A percentile compares a stretch with the other conserved stretches of the same genome.
Evolutionary conservation across 2,113 vertebrate species (phyloP).

Genomic region (Notarius lentiginosus): DNA sequence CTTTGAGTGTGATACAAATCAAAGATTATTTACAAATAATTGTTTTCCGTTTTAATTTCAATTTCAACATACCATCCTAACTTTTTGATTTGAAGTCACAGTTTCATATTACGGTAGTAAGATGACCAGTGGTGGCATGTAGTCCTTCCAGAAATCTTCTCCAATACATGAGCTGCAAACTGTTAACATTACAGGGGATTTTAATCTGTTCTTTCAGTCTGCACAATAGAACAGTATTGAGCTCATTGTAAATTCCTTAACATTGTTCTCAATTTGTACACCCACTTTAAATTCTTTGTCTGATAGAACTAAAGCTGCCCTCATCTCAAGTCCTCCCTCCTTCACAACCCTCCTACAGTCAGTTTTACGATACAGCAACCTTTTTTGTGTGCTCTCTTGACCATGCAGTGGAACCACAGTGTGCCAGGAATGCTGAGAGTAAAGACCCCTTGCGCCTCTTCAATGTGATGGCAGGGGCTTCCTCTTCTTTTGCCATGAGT

Average conservation of each 20-base stretch:
- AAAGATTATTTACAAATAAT: too few species aligned
- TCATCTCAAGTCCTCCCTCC: conserved; percentile 47
- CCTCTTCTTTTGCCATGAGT: conserved; percentile 45
- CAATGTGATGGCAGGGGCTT: conserved; percentile 40
- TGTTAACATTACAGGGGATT: conserved; percentile 30
- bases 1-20: too few species aligned
- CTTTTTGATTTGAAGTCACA: too few species aligned
- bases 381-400: conserved; percentile 57
- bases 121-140: background rate
- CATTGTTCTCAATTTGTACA: conserved; percentile 74
- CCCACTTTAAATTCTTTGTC: conserved; percentile 68
- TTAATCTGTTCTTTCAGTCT: conserved; percentile 40
- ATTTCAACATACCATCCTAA: too few species aligned
- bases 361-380: conserved; percentile 53
- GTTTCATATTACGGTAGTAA: background rate
- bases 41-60: too few species aligned
- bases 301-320: conserved; percentile 60
- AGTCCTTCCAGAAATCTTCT: conserved; percentile 17
- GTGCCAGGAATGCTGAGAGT: conserved; percentile 52
- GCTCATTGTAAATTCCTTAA: conserved; percentile 68
- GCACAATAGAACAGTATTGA: conserved; percentile 52
- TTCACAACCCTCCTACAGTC: conserved; percentile 54
- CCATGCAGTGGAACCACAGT: conserved; percentile 48
- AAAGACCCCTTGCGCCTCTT: conserved; percentile 50
- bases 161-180: conserved; percentile 15